phyloP scores from a whole-genome alignment of 2,797 vertebrate species.

The Hemibagrus guttatus region DNA sequence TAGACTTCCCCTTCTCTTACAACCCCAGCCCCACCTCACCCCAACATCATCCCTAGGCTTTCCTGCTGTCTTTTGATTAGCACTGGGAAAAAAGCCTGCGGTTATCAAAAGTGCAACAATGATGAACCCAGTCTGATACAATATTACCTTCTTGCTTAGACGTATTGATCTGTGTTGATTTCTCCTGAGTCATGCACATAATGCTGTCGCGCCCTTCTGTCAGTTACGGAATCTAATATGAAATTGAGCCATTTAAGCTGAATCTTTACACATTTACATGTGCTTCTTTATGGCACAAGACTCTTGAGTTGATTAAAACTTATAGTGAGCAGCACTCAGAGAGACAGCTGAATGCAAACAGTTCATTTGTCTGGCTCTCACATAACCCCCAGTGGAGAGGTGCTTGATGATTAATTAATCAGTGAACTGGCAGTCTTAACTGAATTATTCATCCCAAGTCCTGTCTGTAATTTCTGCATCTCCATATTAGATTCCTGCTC shows the following conservation, averaged over 20 bases:
- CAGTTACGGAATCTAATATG: conserved; percentile 19
- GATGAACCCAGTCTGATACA: conserved; percentile 14
- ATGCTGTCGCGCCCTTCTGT: conserved; percentile 5
- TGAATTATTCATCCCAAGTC: conserved; percentile 59
- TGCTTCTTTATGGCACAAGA: conserved; percentile 41
- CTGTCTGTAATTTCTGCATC: conserved; percentile 63
- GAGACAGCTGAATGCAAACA: conserved; percentile 57
- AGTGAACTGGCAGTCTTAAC: conserved; percentile 60
- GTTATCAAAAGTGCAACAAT: conserved; percentile 34
- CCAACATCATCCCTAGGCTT: background rate
- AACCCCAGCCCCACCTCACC: too few relatives aligned
- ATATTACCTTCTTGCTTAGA: conserved; percentile 17
- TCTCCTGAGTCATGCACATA: conserved; percentile 14
- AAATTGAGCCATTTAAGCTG: conserved; percentile 29
- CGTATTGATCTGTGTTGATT: conserved; percentile 18
- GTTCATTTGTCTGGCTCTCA: conserved; percentile 57
- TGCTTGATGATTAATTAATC: conserved; percentile 63
- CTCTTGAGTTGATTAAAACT: conserved; percentile 54
- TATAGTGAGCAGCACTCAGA: conserved; percentile 48
- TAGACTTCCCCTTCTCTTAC: background rate
- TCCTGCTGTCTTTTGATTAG: conserved; percentile 46
- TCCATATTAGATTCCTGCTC: conserved; percentile 61
- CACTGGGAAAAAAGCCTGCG: conserved; percentile 13
- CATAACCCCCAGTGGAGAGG: conserved; percentile 60
- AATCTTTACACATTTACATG: conserved; percentile 30